Percentiles rank a stretch among this genome's conserved stretches.
These are phyloP conservation scores for Torymus auratus DNA, from an alignment of 2,888 invertebrate genomes.

Conservation along the genomic window DNA sequence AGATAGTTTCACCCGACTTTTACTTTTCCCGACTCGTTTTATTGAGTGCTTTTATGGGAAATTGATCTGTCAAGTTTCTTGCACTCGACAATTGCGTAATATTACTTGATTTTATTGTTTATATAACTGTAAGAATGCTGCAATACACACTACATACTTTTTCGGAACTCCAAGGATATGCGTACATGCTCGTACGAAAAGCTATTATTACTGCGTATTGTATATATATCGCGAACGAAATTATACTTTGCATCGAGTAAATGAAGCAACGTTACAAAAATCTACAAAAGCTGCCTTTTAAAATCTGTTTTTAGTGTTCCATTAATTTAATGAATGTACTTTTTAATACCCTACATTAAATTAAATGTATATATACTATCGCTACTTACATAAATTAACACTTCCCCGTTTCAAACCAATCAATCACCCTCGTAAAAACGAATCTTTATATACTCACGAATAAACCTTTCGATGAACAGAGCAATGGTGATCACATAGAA, in stretches of 20 bases:
- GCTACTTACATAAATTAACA: no score
- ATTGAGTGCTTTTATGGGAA: background rate
- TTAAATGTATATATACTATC: no score
- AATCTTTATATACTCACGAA: slow-evolving; percentile 81
- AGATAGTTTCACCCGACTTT: slow-evolving; percentile 7
- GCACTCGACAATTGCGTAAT: background rate
- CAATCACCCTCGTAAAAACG: background rate
- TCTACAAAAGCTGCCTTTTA: no score
- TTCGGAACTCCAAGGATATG: no score
- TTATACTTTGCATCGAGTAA: no score
- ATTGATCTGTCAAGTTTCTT: slow-evolving; percentile 1
- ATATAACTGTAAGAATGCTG: background rate
- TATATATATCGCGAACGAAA: no score
- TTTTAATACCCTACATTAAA: slow-evolving; percentile 11
- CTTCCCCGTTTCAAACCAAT: no score
- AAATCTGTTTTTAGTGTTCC: background rate
- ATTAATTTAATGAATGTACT: background rate
- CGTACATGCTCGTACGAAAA: no score
- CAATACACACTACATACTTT: no score
- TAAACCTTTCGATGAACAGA: slow-evolving; percentile 95
- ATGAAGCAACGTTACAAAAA: no score
- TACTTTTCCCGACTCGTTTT: slow-evolving; percentile 1
- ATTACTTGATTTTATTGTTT: slow-evolving; percentile 5
- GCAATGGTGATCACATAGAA: slow-evolving; percentile 96
- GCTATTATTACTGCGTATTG: no score